Evolutionary conservation across 2,113 vertebrate genomes (phyloP).

Genomic region (Mus spicilegus): DNA sequence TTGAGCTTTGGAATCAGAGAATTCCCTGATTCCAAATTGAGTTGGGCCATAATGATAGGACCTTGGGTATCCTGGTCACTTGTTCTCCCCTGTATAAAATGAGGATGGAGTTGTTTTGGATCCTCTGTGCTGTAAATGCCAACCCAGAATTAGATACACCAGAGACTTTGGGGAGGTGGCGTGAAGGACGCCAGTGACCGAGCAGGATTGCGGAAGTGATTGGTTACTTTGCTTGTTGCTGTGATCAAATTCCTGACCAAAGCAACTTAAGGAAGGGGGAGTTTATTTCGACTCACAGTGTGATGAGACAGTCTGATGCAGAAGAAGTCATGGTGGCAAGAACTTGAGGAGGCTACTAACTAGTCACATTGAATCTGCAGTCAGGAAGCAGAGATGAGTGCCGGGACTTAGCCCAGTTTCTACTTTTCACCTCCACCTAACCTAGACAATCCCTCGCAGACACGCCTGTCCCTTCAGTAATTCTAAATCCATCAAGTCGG

Average conservation of each 20-base stretch:
- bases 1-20: conserved; percentile 1
- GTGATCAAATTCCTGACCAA: background rate
- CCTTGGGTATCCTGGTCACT: background rate
- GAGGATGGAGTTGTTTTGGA: background rate
- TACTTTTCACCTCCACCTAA: background rate
- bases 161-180: background rate
- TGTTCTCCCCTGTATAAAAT: conserved; percentile 18
- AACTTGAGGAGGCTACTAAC: too few relatives aligned
- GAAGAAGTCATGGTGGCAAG: background rate
- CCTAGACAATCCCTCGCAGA: background rate
- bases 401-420: too few relatives aligned
- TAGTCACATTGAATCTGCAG: background rate
- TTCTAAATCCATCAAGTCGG: background rate
- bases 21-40: background rate
- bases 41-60: conserved; percentile 12
- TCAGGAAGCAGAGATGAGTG: background rate
- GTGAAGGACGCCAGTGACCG: background rate
- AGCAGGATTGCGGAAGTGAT: background rate
- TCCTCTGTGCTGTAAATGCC: background rate
- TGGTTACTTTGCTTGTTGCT: background rate
- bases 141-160: background rate
- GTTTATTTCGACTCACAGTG: background rate
- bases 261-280: background rate
- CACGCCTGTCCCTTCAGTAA: background rate
- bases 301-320: background rate